Conservation (phyloP, 2,797 vertebrate genomes). For the Peromyscus aztecus region DNA sequence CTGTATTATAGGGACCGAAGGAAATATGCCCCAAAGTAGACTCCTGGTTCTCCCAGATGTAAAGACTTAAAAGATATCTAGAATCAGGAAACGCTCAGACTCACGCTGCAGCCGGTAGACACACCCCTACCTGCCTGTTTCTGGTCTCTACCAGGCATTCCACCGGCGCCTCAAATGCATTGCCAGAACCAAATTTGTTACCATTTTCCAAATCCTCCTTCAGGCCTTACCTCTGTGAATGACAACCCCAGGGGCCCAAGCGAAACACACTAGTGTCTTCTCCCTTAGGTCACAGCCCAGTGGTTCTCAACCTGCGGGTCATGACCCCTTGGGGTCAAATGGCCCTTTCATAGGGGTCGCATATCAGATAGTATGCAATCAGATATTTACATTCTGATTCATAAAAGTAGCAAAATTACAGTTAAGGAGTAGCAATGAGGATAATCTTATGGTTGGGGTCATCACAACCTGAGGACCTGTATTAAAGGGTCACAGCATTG, state of each 20-base stretch:
- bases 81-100: background rate
- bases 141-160: background rate
- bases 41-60: background rate
- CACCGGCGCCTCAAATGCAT: background rate
- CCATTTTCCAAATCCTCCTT: conserved; percentile 37
- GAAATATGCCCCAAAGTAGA: background rate
- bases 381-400: background rate
- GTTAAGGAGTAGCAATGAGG: background rate
- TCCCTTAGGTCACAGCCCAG: background rate
- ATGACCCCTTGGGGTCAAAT: background rate
- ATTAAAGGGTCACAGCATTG: too few species aligned
- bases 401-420: background rate
- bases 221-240: conserved; percentile 36
- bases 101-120: background rate
- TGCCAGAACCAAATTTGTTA: background rate
- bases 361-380: background rate
- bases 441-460: background rate
- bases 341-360: too few species aligned
- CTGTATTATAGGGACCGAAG: conserved; percentile 9
- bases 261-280: background rate
- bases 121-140: background rate
- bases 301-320: background rate
- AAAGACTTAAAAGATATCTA: background rate
- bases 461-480: background rate
- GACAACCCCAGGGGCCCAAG: background rate